Conservation (phyloP, 2,113 vertebrate genomes). For the Agapornis roseicollis region DNA sequence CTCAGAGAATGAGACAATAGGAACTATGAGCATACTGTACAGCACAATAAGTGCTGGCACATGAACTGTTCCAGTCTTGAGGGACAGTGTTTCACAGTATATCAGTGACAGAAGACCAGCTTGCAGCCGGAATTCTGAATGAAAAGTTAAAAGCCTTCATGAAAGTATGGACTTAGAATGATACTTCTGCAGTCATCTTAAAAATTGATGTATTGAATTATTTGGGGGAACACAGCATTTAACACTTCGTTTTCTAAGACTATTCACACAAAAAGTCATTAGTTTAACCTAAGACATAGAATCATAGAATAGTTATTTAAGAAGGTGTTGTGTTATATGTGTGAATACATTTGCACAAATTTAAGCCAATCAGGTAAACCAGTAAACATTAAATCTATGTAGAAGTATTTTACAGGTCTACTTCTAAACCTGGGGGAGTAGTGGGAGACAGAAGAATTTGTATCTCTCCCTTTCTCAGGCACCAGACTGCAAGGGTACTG, state of each 20-base stretch:
- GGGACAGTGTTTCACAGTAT: constrained; percentile 43
- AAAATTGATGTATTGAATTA: neutral
- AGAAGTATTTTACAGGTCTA: neutral
- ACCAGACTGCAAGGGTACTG: constrained; percentile 36
- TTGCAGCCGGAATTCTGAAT: constrained; percentile 55
- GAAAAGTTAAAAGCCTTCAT: constrained; percentile 8
- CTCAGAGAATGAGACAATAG: constrained; percentile 56
- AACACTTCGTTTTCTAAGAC: neutral
- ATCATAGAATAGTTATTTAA: neutral
- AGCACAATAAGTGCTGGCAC: constrained; percentile 61
- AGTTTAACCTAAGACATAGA: neutral
- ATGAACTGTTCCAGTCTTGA: constrained; percentile 49
- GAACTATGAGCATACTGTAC: constrained; percentile 45
- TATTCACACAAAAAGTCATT: neutral
- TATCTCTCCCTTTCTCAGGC: neutral
- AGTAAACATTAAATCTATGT: neutral
- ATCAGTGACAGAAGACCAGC: constrained; percentile 54
- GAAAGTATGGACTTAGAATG: neutral
- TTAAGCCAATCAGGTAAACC: neutral
- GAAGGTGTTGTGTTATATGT: neutral
- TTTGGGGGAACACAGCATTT: neutral
- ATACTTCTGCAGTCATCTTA: neutral
- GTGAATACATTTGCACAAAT: neutral
- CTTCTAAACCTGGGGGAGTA: neutral
- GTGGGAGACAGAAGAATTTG: neutral